Percentiles rank a stretch among this genome's conserved stretches.
Evolutionary conservation across 2,113 vertebrate genomes (phyloP).

Genomic region (Phrynosoma blainvillii): DNA sequence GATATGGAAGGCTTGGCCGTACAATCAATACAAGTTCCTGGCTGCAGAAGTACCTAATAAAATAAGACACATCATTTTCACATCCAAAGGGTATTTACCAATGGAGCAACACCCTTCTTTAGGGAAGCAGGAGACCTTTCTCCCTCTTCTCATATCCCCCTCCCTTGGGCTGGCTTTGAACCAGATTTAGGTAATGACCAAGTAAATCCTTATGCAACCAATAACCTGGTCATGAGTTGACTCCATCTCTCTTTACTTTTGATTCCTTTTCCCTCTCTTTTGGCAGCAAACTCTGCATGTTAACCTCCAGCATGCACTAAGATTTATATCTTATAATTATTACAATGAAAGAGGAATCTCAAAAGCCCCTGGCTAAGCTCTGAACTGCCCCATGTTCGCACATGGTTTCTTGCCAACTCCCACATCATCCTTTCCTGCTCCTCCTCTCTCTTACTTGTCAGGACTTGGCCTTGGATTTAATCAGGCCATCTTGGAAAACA

Average conservation of each 20-base stretch:
- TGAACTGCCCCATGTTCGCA: slow-evolving; percentile 1
- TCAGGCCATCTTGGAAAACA: not conserved
- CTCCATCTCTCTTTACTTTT: not conserved
- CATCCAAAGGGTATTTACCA: not conserved
- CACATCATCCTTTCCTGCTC: slow-evolving; percentile 2
- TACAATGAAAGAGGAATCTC: slow-evolving; percentile 11
- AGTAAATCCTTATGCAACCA: not conserved
- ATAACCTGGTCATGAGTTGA: not conserved
- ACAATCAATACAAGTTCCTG: not conserved
- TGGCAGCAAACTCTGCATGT: not conserved
- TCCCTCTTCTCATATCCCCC: not conserved
- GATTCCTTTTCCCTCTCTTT: not conserved
- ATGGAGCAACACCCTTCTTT: not conserved
- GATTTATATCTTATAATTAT: slow-evolving; percentile 30
- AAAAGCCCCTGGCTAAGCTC: not conserved
- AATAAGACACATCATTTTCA: not conserved
- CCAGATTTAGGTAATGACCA: not conserved
- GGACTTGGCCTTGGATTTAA: slow-evolving; percentile 4
- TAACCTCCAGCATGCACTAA: not conserved
- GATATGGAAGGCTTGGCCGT: too few species aligned
- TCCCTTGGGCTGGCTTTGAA: not conserved
- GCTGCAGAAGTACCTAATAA: not conserved
- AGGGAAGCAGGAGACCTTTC: not conserved
- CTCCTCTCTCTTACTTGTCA: not conserved
- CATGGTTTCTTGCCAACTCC: slow-evolving; percentile 6